A percentile compares a stretch with the other conserved stretches of the same genome.
Evolutionary conservation across 1,140 invertebrate genomes (phyloP).

Genomic region (Aplysia californica): DNA sequence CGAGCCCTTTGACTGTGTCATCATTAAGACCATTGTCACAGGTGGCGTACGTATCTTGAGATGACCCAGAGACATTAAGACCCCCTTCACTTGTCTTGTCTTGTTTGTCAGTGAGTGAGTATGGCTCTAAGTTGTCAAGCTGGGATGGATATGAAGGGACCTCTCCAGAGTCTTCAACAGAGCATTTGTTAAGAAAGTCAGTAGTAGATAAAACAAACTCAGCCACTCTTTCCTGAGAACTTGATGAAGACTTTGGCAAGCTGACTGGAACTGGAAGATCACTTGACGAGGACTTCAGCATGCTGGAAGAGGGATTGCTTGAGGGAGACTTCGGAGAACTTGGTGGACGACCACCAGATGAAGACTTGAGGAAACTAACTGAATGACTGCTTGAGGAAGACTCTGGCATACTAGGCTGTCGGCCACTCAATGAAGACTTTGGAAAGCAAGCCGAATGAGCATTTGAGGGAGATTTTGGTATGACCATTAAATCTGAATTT

Average conservation of each 20-base stretch:
- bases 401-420: background rate
- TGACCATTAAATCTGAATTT: too few relatives aligned
- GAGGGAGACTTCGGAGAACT: background rate
- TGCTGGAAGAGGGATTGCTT: background rate
- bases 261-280: too few relatives aligned
- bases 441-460: too few relatives aligned
- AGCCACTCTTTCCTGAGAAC: background rate
- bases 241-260: too few relatives aligned
- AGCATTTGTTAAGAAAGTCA: background rate
- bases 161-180: background rate
- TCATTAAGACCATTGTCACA: constrained; percentile 31
- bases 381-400: background rate
- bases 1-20: background rate
- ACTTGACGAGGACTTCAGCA: background rate
- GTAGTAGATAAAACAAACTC: constrained; percentile 2
- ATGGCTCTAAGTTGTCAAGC: too few relatives aligned
- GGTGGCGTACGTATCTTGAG: constrained; percentile 32
- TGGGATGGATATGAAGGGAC: background rate
- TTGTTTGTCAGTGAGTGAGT: background rate
- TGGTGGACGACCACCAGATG: background rate
- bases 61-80: constrained; percentile 18
- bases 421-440: too few relatives aligned
- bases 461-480: too few relatives aligned
- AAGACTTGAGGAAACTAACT: background rate
- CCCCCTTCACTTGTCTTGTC: background rate